Percentiles rank a stretch among this genome's conserved stretches.
Evolutionary conservation across 2,113 vertebrate species (phyloP).

Genomic region (Chamaetylas fuelleborni): DNA sequence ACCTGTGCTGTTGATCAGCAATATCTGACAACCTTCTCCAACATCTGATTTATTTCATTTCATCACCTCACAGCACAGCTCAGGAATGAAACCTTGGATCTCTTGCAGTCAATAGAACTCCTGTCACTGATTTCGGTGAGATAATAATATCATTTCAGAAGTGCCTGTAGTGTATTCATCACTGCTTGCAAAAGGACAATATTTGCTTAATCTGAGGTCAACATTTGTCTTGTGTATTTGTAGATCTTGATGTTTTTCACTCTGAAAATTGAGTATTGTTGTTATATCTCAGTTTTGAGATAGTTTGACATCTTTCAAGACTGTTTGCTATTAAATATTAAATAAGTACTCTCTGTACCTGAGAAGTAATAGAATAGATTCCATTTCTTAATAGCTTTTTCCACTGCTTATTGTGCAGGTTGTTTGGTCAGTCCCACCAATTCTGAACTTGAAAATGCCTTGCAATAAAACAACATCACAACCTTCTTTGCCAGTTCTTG

Average conservation of each 20-base stretch:
- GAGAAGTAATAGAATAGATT: neutral
- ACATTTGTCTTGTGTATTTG: neutral
- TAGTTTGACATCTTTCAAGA: neutral
- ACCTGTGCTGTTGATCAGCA: neutral
- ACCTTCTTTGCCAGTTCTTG: neutral
- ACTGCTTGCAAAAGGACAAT: neutral
- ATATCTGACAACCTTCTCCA: neutral
- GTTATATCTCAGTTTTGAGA: neutral
- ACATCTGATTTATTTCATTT: neutral
- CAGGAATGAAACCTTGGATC: neutral
- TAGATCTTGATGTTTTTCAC: neutral
- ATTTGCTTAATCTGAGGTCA: constrained; percentile 1
- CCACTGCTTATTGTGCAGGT: neutral
- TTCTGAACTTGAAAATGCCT: neutral
- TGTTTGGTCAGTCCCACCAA: neutral
- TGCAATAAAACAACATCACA: neutral
- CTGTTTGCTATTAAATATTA: neutral
- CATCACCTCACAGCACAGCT: neutral
- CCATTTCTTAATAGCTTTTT: neutral
- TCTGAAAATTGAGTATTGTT: neutral
- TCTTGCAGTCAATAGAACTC: neutral
- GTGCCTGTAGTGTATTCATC: neutral
- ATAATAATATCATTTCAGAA: neutral
- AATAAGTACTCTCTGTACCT: neutral
- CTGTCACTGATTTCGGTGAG: neutral